A percentile compares a stretch with the other conserved stretches of the same genome.
Evolutionary conservation across 2,888 invertebrate species (phyloP).

Genomic region (Andrena trimmerana): DNA sequence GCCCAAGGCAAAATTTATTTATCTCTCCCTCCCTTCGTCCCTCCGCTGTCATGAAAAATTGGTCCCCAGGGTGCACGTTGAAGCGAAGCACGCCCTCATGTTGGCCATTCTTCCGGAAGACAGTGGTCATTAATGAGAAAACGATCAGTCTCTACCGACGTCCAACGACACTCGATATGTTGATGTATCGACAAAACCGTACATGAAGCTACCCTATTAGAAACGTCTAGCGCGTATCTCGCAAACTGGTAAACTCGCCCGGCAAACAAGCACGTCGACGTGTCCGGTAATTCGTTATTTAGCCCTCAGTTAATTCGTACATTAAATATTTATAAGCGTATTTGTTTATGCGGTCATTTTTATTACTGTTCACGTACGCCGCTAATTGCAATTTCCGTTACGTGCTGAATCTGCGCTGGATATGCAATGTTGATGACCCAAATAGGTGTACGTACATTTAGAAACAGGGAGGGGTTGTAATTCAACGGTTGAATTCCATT

Average conservation of each 20-base stretch:
- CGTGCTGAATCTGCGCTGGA: conserved; percentile 21
- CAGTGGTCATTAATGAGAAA: neutral
- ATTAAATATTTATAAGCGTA: conserved; percentile 15
- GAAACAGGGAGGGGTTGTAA: too few relatives aligned
- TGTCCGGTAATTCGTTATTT: too few relatives aligned
- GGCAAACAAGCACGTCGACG: too few relatives aligned
- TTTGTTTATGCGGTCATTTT: conserved; percentile 11
- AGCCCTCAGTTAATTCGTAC: too few relatives aligned
- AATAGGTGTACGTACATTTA: too few relatives aligned
- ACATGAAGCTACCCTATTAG: too few relatives aligned
- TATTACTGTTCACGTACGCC: conserved; percentile 25
- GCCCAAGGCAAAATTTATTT: conserved; percentile 30
- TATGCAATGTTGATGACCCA: too few relatives aligned
- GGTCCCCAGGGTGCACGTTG: neutral
- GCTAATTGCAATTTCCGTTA: conserved; percentile 43
- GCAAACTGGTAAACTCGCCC: too few relatives aligned
- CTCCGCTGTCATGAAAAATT: conserved; percentile 26
- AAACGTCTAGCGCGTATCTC: too few relatives aligned
- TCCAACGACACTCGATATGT: neutral
- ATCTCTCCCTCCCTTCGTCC: neutral
- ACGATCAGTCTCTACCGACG: neutral
- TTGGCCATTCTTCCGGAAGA: neutral
- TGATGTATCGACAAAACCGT: too few relatives aligned
- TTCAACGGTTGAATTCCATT: neutral
- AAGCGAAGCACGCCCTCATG: neutral